phyloP scores from a whole-genome alignment of 2,888 invertebrate genomes.

The Apamea crenata region DNA sequence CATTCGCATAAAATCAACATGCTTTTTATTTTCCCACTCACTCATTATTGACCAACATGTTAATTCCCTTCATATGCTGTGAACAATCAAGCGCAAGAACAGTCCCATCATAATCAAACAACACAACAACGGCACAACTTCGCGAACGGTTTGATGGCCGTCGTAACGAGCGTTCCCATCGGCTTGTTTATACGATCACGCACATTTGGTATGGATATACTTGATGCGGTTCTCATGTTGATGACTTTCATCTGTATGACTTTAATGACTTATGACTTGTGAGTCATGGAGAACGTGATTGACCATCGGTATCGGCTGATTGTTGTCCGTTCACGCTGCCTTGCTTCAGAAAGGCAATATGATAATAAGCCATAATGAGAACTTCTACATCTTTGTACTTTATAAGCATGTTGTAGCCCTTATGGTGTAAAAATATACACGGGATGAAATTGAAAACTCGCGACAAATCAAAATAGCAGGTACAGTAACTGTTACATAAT shows the following conservation, averaged over 20 bases:
- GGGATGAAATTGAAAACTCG: no score
- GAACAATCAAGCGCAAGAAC: conserved; percentile 11
- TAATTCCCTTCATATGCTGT: conserved; percentile 9
- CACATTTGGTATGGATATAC: conserved; percentile 71
- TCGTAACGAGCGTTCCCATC: conserved; percentile 47
- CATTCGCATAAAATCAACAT: background rate
- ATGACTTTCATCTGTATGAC: conserved; percentile 48
- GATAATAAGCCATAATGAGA: background rate
- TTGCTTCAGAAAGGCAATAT: background rate
- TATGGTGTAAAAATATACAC: background rate
- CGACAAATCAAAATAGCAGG: no score
- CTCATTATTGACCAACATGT: background rate
- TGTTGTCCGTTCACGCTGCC: background rate
- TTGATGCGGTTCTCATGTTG: conserved; percentile 73
- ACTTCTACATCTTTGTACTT: background rate
- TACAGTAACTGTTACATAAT: no score
- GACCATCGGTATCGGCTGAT: background rate
- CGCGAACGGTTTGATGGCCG: conserved; percentile 52
- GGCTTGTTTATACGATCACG: conserved; percentile 41
- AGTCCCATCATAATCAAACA: conserved; percentile 29
- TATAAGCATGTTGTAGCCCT: no score
- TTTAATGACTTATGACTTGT: conserved; percentile 16
- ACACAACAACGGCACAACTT: conserved; percentile 30
- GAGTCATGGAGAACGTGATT: conserved; percentile 37
- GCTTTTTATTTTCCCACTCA: conserved; percentile 15